Evolutionary conservation across 2,797 vertebrate species (phyloP).

Genomic region (Clarias platycephalus): DNA sequence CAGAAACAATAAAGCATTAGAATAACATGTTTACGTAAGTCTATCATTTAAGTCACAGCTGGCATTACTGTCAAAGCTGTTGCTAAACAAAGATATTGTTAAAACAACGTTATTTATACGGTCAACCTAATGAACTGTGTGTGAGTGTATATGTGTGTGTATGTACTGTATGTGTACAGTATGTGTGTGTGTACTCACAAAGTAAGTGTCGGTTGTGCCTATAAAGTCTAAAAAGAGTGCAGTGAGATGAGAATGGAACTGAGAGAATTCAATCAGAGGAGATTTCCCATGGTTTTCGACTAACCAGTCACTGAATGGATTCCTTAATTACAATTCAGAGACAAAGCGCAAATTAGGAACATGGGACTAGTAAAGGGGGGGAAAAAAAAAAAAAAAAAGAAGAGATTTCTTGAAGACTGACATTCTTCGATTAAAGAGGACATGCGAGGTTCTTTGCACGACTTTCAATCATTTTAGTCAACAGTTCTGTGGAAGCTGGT

Average conservation of each 20-base stretch:
- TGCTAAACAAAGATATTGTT: neutral
- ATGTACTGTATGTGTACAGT: neutral
- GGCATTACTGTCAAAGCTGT: neutral
- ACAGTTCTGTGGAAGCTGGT: neutral
- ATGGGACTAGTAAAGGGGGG: constrained; percentile 29
- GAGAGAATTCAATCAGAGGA: constrained; percentile 46
- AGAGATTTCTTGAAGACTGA: constrained; percentile 16
- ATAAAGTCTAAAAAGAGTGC: constrained; percentile 32
- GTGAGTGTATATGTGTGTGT: neutral
- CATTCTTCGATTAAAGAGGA: constrained; percentile 8
- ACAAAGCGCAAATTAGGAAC: constrained; percentile 48
- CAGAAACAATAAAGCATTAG: neutral
- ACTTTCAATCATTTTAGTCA: neutral
- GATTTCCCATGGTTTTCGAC: constrained; percentile 41
- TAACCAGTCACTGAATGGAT: constrained; percentile 36
- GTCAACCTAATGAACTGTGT: neutral
- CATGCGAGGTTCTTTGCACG: neutral
- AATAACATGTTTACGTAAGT: neutral
- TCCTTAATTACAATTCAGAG: constrained; percentile 52
- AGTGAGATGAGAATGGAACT: constrained; percentile 26
- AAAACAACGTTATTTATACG: too few species aligned
- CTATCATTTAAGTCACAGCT: neutral
- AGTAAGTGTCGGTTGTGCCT: constrained; percentile 2
- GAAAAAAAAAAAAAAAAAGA: neutral
- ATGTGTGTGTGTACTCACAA: neutral